These are phyloP conservation scores for Schlechtendalia chinensis DNA, from an alignment of 1,140 invertebrate species.

Conservation along the genomic window DNA sequence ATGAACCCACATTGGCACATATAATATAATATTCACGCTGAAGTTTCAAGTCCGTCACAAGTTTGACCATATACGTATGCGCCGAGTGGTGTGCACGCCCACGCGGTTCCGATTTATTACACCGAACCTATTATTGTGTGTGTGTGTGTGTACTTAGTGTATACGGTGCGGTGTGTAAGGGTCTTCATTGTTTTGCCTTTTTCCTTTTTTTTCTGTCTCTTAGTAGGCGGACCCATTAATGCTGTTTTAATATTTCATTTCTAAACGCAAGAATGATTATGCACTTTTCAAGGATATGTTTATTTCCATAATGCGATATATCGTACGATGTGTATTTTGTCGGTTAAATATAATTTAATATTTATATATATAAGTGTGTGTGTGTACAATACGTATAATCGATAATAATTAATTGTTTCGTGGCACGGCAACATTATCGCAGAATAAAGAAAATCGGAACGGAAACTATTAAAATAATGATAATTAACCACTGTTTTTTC, in stretches of 20 bases:
- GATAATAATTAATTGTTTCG: slow-evolving; percentile 28
- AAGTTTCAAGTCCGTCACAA: slow-evolving; percentile 44
- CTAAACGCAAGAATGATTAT: slow-evolving; percentile 33
- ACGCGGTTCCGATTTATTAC: slow-evolving; percentile 34
- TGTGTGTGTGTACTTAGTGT: not conserved
- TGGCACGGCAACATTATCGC: not conserved
- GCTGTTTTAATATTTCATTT: slow-evolving; percentile 28
- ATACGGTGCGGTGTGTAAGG: not conserved
- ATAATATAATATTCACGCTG: slow-evolving; percentile 20
- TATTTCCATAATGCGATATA: slow-evolving; percentile 23
- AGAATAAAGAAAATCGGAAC: too few relatives aligned
- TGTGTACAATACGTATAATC: not conserved
- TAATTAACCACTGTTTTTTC: too few relatives aligned
- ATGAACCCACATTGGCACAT: slow-evolving; percentile 42
- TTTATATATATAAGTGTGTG: not conserved
- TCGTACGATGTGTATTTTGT: not conserved
- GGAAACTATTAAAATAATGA: too few relatives aligned
- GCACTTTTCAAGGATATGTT: slow-evolving; percentile 46
- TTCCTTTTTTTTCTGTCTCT: slow-evolving; percentile 33
- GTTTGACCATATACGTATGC: slow-evolving; percentile 41
- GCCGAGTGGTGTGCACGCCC: not conserved
- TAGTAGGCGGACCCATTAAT: slow-evolving; percentile 28
- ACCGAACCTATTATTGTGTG: slow-evolving; percentile 40
- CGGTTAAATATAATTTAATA: not conserved
- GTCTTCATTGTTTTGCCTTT: slow-evolving; percentile 41